These are phyloP conservation scores for Caretta caretta DNA, from an alignment of 2,113 vertebrate genomes.

Conservation along the genomic window DNA sequence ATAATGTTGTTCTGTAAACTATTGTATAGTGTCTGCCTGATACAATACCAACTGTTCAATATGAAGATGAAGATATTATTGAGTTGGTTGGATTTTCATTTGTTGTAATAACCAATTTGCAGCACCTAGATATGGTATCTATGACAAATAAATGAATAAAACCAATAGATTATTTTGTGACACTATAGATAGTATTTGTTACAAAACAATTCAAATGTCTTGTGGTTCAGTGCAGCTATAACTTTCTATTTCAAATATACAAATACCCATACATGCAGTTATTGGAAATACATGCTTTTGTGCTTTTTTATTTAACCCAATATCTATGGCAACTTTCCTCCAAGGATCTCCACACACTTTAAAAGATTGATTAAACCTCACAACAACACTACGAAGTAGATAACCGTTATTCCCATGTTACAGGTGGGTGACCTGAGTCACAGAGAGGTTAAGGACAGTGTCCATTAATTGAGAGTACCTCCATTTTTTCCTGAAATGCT, in stretches of 20 bases:
- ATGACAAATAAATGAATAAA: neutral
- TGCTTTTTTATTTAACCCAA: neutral
- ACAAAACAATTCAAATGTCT: neutral
- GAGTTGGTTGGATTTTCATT: neutral
- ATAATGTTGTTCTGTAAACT: neutral
- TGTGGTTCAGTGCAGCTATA: neutral
- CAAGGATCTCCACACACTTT: too few species aligned
- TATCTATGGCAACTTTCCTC: too few species aligned
- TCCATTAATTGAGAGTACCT: too few species aligned
- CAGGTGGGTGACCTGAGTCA: too few species aligned
- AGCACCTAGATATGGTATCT: neutral
- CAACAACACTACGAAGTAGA: too few species aligned
- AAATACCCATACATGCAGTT: neutral
- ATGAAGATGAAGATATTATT: neutral
- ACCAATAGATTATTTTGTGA: neutral
- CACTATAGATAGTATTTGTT: neutral
- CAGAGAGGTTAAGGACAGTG: too few species aligned
- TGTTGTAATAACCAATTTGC: neutral
- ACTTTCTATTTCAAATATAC: neutral
- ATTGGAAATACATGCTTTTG: neutral
- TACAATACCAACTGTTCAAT: neutral
- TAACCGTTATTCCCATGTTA: too few species aligned
- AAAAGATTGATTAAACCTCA: too few species aligned
- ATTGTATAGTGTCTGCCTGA: neutral
- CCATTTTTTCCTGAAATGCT: too few species aligned